These are phyloP conservation scores for Lepidothrix coronata DNA, from an alignment of 2,113 vertebrate genomes.

Conservation along the genomic window DNA sequence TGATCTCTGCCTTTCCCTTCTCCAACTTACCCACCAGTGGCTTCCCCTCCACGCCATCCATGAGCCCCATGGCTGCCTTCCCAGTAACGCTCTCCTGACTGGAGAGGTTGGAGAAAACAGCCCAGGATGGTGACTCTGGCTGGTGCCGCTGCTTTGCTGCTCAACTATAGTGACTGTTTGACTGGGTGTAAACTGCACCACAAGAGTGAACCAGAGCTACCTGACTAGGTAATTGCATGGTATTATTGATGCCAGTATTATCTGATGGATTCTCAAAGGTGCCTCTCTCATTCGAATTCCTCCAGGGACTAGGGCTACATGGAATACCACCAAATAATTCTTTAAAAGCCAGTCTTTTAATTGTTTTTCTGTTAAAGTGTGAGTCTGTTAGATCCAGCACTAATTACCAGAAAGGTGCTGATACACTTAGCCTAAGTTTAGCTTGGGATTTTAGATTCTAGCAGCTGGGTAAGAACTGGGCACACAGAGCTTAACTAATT, in stretches of 20 bases:
- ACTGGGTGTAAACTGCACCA: background rate
- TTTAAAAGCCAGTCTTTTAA: background rate
- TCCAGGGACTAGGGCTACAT: background rate
- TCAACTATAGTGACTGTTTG: background rate
- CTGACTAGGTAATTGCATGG: background rate
- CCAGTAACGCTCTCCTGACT: background rate
- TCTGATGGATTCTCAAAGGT: background rate
- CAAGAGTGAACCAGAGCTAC: background rate
- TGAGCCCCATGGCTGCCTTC: background rate
- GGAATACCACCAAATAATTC: background rate
- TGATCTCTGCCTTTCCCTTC: background rate
- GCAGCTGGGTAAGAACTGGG: background rate
- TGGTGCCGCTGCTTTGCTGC: background rate
- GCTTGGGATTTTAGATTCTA: background rate
- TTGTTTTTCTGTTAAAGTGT: background rate
- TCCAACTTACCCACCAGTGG: background rate
- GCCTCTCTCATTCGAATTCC: background rate
- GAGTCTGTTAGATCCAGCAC: background rate
- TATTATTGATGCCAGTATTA: background rate
- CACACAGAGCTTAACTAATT: background rate
- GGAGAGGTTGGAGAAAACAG: background rate
- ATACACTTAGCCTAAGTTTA: background rate
- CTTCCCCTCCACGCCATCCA: rapidly evolving
- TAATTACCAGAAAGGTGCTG: background rate
- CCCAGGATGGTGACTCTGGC: background rate